phyloP scores from a whole-genome alignment of 2,888 invertebrate genomes.

The Pyrgus malvae region DNA sequence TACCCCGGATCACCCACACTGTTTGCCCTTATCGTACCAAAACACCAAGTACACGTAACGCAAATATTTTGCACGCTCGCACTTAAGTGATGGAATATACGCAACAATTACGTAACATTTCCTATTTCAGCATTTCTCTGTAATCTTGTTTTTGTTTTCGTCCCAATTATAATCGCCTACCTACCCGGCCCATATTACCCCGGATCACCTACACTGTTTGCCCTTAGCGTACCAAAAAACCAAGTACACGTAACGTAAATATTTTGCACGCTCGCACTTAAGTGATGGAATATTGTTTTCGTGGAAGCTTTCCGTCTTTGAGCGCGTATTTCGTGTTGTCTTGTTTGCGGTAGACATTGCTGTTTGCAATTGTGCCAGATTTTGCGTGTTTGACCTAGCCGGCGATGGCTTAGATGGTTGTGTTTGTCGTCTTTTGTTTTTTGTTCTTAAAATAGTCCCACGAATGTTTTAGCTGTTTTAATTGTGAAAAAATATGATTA shows the following conservation, averaged over 20 bases:
- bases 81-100: slow-evolving; percentile 34
- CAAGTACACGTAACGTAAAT: slow-evolving; percentile 30
- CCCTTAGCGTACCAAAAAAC: slow-evolving; percentile 1
- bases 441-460: neutral
- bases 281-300: slow-evolving; percentile 37
- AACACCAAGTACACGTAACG: slow-evolving; percentile 15
- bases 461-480: neutral
- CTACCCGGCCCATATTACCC: neutral
- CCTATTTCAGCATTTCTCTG: no score
- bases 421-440: neutral
- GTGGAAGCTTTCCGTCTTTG: slow-evolving; percentile 29
- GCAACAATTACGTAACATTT: no score
- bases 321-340: neutral
- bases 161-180: neutral
- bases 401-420: neutral
- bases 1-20: neutral
- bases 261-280: slow-evolving; percentile 32
- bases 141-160: neutral
- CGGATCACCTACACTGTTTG: neutral
- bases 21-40: slow-evolving; percentile 8
- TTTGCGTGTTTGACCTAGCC: neutral
- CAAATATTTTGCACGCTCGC: slow-evolving; percentile 35
- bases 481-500: no score
- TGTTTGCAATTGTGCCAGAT: slow-evolving; percentile 6
- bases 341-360: slow-evolving; percentile 2